phyloP scores from a whole-genome alignment of 1,140 invertebrate genomes.

The Aphidius gifuensis region DNA sequence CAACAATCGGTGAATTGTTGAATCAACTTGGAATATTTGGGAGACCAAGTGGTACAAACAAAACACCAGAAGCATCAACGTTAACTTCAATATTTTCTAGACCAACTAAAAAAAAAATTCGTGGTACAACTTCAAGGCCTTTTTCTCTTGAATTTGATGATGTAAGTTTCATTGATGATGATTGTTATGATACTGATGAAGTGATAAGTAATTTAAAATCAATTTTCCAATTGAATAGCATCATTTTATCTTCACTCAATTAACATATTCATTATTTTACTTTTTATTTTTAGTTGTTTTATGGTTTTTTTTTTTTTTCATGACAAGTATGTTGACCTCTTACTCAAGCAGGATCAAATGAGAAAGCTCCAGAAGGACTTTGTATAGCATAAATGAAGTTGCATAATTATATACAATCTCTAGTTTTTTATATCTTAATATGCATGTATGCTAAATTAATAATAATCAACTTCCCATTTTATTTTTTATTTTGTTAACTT shows the following conservation, averaged over 20 bases:
- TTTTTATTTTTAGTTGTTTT: not conserved
- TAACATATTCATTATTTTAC: not conserved
- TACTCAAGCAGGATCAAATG: constrained; percentile 29
- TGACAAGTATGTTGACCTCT: constrained; percentile 26
- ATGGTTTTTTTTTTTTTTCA: constrained; percentile 17
- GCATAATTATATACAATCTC: constrained; percentile 6
- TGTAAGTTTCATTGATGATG: constrained; percentile 14
- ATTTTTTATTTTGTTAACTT: not conserved
- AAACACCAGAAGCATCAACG: constrained; percentile 6
- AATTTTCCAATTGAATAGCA: not conserved
- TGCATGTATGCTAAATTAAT: constrained; percentile 13
- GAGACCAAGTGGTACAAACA: constrained; percentile 10
- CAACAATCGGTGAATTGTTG: constrained; percentile 26
- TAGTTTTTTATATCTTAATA: not conserved
- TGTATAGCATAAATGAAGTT: constrained; percentile 20
- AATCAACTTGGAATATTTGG: constrained; percentile 25
- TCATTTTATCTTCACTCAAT: not conserved
- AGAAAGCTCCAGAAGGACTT: constrained; percentile 27
- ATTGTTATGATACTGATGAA: not conserved
- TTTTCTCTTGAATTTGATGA: constrained; percentile 15
- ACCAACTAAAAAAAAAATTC: constrained; percentile 11
- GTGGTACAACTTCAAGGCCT: not conserved
- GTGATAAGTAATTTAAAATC: not conserved
- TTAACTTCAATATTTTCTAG: not conserved
- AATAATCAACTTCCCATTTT: constrained; percentile 7